A percentile compares a stretch with the other conserved stretches of the same genome.
These are phyloP conservation scores for Vulpes lagopus DNA, from an alignment of 2,113 vertebrate species.

Conservation along the genomic window DNA sequence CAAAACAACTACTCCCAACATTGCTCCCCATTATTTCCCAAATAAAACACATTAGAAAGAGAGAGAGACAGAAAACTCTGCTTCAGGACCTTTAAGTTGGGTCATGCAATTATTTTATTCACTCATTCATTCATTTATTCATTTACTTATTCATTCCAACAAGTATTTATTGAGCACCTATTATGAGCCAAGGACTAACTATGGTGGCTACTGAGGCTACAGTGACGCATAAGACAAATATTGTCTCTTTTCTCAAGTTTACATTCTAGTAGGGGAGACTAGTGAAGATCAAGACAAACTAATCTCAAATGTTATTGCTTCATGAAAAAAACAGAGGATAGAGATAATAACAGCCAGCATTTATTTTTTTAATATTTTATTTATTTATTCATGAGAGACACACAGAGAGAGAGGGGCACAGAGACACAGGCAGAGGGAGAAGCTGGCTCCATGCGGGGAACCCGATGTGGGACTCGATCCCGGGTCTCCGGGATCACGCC, in stretches of 20 bases:
- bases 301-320: conserved; percentile 4
- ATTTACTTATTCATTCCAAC: not conserved
- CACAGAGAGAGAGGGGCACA: too few relatives aligned
- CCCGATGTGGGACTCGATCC: too few relatives aligned
- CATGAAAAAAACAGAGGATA: not conserved
- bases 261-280: not conserved
- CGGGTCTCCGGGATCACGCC: too few relatives aligned
- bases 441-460: too few relatives aligned
- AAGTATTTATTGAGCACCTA: not conserved
- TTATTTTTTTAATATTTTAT: too few relatives aligned
- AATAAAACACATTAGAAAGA: not conserved
- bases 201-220: not conserved
- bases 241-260: not conserved
- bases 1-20: not conserved
- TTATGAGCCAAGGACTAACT: not conserved
- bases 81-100: not conserved
- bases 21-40: not conserved
- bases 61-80: not conserved
- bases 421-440: too few relatives aligned
- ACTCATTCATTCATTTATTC: not conserved
- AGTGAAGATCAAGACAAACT: not conserved
- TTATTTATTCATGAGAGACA: too few relatives aligned
- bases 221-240: not conserved
- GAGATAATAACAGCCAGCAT: not conserved
- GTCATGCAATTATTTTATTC: not conserved